Evolutionary conservation across 2,797 vertebrate genomes (phyloP).

Genomic region (Sebastes dallii): DNA sequence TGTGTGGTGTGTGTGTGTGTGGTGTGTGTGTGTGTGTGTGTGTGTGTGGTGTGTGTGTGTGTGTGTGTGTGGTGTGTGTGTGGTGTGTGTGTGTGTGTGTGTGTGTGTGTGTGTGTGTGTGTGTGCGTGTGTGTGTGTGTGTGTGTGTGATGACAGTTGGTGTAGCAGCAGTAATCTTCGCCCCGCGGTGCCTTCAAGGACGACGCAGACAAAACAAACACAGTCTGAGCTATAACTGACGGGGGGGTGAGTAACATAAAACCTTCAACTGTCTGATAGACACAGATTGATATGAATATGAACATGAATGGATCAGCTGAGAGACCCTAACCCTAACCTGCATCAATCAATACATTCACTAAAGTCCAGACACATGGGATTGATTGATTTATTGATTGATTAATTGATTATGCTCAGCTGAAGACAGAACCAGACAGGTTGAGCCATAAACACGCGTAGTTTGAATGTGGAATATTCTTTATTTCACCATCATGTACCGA

Average conservation of each 20-base stretch:
- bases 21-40: not conserved
- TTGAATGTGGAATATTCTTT: not conserved
- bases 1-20: too few species aligned
- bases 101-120: not conserved
- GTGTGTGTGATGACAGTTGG: conserved; percentile 39
- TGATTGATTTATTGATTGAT: not conserved
- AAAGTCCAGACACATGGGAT: not conserved
- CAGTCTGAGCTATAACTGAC: conserved; percentile 33
- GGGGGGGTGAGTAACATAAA: too few species aligned
- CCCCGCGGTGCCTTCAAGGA: conserved; percentile 10
- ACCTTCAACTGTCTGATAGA: too few species aligned
- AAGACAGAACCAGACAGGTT: not conserved
- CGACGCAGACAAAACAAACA: conserved; percentile 54
- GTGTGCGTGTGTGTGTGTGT: conserved; percentile 22
- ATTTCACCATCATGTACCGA: not conserved
- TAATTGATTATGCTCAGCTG: not conserved
- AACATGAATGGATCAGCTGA: too few species aligned
- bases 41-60: conserved; percentile 9
- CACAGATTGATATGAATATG: too few species aligned
- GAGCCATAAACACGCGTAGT: not conserved
- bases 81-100: too few species aligned
- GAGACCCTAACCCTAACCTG: too few species aligned
- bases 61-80: conserved; percentile 1
- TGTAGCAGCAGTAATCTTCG: conserved; percentile 27
- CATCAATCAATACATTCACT: too few species aligned